Base-by-base conservation (phyloP, 2,113 vertebrate genomes). In the Oreochromis tanganicae region DNA sequence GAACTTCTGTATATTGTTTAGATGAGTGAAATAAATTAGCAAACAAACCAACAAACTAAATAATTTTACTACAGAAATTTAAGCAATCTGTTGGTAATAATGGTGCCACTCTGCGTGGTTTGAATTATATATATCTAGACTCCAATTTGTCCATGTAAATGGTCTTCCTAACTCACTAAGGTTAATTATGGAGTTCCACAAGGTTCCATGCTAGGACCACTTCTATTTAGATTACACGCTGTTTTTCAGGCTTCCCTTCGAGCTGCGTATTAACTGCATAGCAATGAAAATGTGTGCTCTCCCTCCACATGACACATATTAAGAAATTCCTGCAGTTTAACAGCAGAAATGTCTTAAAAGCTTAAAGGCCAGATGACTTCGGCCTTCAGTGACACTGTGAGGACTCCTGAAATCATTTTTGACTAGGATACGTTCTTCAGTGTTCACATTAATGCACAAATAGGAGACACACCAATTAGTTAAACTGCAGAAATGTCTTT, bases 351-450 rank as follows among this genome's bases (percentile, higher is more conserved):
- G 57, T 17, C 14, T 32, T 29, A 16, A 59, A 59, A 16, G 7
- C 0, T 16, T 29, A 5, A 59, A 59, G 56, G 1, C 56, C 13
- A 0, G 24, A 16, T 59, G 56, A 29, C 1, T 1, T 57, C 0
- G 2, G 55, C 21, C 21, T 27, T 29, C 56, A 57, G 13, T 57
- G 13, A 57, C 3, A 57, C 24, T 16, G 56, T 27, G 12, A 57
- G 55, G 55, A 1, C 55, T 57, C 56, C 56, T 57, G 7, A 14
- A 57, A 16, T 57, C 7, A 8, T 16, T 8, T 14, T 29, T 57
- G 55, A 29, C 24, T 29, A 57, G 55, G 12, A 57, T 3, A 57
- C 7, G 6, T 57, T 7, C 55, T 57, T 29, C 55, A 57, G 55
- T 27, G 55, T 27, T 13, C 6, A 57, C 55, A 57, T 57, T 57